Evolutionary conservation across 2,113 vertebrate genomes (phyloP), one percentile per base, ranked within the genome.

Genomic region (Marmota flaviventris): DNA sequence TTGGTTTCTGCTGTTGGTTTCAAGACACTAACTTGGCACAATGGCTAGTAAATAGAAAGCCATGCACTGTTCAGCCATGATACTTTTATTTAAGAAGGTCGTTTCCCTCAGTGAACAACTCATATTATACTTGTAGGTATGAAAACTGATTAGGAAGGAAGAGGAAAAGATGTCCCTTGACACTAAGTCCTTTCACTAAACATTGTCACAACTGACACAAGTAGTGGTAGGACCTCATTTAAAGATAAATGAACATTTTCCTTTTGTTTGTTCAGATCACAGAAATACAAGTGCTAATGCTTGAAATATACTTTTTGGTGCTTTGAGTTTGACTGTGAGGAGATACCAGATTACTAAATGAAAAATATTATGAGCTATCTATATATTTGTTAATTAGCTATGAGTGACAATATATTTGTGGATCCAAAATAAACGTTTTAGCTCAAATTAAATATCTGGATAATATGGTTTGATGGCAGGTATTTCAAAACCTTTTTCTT

Each of bases 341-440:
- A 97, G 89, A 24, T 97, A 72, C 56, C 86, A 97, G 97, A 42
- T 83, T 97, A 22, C 56, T 83, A 61, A 97, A 93, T 85, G 82
- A 95, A 97, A 95, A 48, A 93, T 39, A 72, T 65, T 94, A 96
- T 95, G 97, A 96, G 86, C 63, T 97, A 89, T 65, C 48, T 63
- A 20, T 89, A 53, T 84, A 56, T 65, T 25, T 65, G 63, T 70
- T 65, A 91, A 88, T 65, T n/a, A 51, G 65, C 77, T 75, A n/a
- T 94, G 65, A 85, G 75, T 72, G 93, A 93, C 83, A 94, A 91
- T 32, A 88, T 51, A 77, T 89, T 16, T 86, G 77, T 65, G 39
- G 18, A 29, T 78, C 32, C 22, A 92, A 85, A 79, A 97, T 89
- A 61, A 89, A 39, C 5, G 90, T 75, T 93, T 96, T 88, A 89